Percentiles rank a stretch among this genome's conserved stretches.
These are phyloP conservation scores for Sparus aurata DNA, from an alignment of 2,797 vertebrate genomes.

Conservation along the genomic window DNA sequence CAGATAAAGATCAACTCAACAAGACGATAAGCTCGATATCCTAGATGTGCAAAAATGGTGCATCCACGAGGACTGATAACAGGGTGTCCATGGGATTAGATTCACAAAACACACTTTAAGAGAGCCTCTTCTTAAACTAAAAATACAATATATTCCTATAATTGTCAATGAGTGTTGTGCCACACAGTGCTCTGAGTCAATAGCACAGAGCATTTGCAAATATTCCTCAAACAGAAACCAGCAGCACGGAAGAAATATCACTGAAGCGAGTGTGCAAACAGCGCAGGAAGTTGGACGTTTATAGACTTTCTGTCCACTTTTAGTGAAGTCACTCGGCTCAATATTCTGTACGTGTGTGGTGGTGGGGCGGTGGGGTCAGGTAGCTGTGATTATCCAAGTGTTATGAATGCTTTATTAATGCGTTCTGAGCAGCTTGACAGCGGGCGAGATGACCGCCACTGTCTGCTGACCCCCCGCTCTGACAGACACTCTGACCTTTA, in stretches of 20 bases:
- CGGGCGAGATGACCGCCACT: slow-evolving; percentile 23
- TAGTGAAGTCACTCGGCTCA: slow-evolving; percentile 19
- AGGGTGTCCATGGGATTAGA: slow-evolving; percentile 38
- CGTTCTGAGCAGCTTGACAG: slow-evolving; percentile 18
- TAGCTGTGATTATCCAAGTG: slow-evolving; percentile 30
- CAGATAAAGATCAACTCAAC: slow-evolving; percentile 58
- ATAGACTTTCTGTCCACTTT: slow-evolving; percentile 60
- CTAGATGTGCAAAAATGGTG: slow-evolving; percentile 37
- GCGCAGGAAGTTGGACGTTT: slow-evolving; percentile 35
- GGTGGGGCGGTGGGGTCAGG: slow-evolving; percentile 15
- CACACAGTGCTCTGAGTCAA: slow-evolving; percentile 7
- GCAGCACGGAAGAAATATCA: slow-evolving; percentile 1
- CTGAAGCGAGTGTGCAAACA: slow-evolving; percentile 30
- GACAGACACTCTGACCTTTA: slow-evolving; percentile 64
- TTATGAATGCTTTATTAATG: slow-evolving; percentile 64
- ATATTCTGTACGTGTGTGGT: slow-evolving; percentile 15
- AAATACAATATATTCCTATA: slow-evolving; percentile 14
- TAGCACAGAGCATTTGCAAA: slow-evolving; percentile 24
- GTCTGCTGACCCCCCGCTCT: slow-evolving; percentile 28
- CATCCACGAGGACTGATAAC: slow-evolving; percentile 41
- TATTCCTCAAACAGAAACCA: slow-evolving; percentile 35
- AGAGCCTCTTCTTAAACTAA: slow-evolving; percentile 4
- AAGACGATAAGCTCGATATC: slow-evolving; percentile 41
- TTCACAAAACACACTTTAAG: slow-evolving; percentile 31
- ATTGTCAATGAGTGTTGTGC: not conserved